These are phyloP conservation scores for Crematogaster levior DNA, from an alignment of 2,888 invertebrate genomes.

Conservation along the genomic window DNA sequence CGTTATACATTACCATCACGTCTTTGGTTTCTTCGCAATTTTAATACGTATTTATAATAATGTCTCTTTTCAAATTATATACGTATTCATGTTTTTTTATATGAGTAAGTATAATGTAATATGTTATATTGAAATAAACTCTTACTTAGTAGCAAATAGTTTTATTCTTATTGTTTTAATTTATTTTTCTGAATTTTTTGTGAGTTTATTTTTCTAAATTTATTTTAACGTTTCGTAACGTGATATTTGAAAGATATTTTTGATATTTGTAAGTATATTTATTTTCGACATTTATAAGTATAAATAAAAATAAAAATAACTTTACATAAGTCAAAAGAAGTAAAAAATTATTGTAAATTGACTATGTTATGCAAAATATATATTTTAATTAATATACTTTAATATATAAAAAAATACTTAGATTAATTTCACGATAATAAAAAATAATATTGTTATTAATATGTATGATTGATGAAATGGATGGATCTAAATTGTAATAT, in stretches of 20 bases:
- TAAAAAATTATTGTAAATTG: background rate
- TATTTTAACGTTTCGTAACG: no score
- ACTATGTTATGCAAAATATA: background rate
- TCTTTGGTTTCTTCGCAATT: background rate
- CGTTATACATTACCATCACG: background rate
- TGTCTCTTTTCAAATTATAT: background rate
- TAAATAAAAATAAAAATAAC: background rate
- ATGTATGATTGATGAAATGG: background rate
- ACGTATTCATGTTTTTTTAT: background rate
- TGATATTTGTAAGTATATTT: background rate
- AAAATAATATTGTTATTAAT: background rate
- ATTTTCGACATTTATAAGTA: no score
- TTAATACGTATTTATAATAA: slow-evolving; percentile 14
- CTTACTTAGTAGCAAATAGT: background rate
- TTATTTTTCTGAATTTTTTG: no score
- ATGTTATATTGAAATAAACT: background rate
- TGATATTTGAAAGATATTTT: background rate
- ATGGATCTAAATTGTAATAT: slow-evolving; percentile 1
- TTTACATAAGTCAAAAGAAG: background rate
- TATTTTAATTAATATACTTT: background rate
- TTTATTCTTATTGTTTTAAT: background rate
- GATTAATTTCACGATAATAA: background rate
- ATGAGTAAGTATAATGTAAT: background rate
- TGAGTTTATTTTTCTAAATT: no score
- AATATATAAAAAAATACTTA: background rate